A percentile compares a stretch with the other conserved stretches of the same genome.
These are phyloP conservation scores for Galbula dea DNA, from an alignment of 2,113 vertebrate genomes.

Conservation along the genomic window DNA sequence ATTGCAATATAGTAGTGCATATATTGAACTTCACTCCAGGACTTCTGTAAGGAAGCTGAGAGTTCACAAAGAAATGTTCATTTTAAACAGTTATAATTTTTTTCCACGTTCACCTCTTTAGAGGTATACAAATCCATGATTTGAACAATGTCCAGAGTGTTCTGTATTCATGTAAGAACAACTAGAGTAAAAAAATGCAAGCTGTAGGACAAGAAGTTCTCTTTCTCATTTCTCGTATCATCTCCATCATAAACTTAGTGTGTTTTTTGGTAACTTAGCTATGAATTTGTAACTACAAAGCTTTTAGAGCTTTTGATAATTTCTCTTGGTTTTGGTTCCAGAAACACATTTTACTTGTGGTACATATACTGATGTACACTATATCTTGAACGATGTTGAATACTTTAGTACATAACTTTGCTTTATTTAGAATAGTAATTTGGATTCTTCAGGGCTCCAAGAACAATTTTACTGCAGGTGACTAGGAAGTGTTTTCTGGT, in stretches of 20 bases:
- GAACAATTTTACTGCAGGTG: neutral
- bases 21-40: neutral
- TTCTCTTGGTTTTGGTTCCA: neutral
- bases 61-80: neutral
- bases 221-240: neutral
- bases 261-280: neutral
- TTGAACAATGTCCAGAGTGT: neutral
- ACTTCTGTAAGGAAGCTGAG: neutral
- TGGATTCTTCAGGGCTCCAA: neutral
- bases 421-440: neutral
- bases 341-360: rapidly evolving
- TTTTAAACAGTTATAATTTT: neutral
- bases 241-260: neutral
- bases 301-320: neutral
- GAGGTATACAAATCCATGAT: neutral
- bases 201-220: neutral
- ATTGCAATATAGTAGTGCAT: neutral
- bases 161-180: neutral
- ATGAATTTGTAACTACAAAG: neutral
- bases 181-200: neutral
- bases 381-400: neutral
- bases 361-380: rapidly evolving
- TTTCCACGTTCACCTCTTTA: neutral
- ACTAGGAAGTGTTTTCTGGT: neutral
- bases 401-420: neutral